A percentile compares a stretch with the other conserved stretches of the same genome.
phyloP scores from a whole-genome alignment of 2,888 invertebrate genomes.

The Erebia aethiops region DNA sequence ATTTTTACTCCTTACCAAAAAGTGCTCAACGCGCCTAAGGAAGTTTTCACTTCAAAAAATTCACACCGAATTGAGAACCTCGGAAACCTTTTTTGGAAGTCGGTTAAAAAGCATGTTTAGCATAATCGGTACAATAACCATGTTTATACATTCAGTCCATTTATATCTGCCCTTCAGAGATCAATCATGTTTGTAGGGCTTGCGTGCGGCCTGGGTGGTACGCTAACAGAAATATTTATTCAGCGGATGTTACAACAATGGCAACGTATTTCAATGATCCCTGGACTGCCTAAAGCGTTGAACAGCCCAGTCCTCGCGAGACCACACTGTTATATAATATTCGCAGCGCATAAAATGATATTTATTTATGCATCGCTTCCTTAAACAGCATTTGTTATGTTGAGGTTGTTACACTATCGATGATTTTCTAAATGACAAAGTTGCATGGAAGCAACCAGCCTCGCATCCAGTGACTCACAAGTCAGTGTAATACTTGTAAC shows the following conservation, averaged over 20 bases:
- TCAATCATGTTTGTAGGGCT: constrained; percentile 69
- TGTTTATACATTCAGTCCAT: constrained; percentile 26
- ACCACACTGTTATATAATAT: constrained; percentile 31
- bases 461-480: no score
- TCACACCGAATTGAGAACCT: no score
- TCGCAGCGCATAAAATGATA: background rate
- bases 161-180: constrained; percentile 69
- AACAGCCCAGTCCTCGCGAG: constrained; percentile 23
- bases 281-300: constrained; percentile 50
- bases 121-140: constrained; percentile 15
- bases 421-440: no score
- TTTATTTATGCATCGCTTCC: no score
- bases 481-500: no score
- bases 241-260: constrained; percentile 70
- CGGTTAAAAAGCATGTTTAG: constrained; percentile 6
- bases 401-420: no score
- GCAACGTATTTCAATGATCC: constrained; percentile 76
- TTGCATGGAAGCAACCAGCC: no score
- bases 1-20: no score
- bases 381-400: no score
- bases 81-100: no score
- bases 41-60: no score
- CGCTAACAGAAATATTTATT: constrained; percentile 78
- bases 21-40: no score
- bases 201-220: constrained; percentile 72